A percentile compares a stretch with the other conserved stretches of the same genome.
Evolutionary conservation across 2,797 vertebrate species (phyloP).

Genomic region (Vespertilio murinus): DNA sequence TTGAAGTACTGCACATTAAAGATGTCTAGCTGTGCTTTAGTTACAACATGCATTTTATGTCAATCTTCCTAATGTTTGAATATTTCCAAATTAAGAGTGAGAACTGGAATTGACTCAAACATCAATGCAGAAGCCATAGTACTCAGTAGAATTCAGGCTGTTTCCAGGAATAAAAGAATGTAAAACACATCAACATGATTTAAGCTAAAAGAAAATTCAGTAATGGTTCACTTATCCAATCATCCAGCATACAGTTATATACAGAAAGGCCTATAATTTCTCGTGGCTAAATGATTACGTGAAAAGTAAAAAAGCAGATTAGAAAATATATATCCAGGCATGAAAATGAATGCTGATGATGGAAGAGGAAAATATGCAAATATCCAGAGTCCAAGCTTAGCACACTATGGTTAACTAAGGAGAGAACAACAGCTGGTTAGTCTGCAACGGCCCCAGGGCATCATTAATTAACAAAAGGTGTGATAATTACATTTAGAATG

Average conservation of each 20-base stretch:
- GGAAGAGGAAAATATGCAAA: neutral
- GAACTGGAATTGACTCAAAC: neutral
- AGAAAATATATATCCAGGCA: neutral
- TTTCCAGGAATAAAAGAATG: neutral
- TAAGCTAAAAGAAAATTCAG: slow-evolving; percentile 1
- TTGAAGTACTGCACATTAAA: neutral
- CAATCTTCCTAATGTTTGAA: neutral
- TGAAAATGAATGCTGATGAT: neutral
- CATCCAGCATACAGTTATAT: neutral
- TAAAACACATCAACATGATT: neutral
- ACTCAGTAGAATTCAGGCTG: neutral
- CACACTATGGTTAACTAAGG: neutral
- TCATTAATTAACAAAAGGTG: neutral
- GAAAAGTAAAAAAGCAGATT: neutral
- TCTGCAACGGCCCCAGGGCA: neutral
- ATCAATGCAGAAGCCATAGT: neutral
- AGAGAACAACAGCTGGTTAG: neutral
- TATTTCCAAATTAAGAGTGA: neutral
- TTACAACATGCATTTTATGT: neutral
- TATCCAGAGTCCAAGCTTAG: neutral
- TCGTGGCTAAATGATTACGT: neutral
- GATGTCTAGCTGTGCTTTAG: neutral
- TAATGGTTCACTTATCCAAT: neutral
- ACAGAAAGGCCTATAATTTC: slow-evolving; percentile 15
- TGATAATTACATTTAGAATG: neutral